Conservation (phyloP, 2,113 vertebrate genomes). For the Amblyopsis rosae region DNA sequence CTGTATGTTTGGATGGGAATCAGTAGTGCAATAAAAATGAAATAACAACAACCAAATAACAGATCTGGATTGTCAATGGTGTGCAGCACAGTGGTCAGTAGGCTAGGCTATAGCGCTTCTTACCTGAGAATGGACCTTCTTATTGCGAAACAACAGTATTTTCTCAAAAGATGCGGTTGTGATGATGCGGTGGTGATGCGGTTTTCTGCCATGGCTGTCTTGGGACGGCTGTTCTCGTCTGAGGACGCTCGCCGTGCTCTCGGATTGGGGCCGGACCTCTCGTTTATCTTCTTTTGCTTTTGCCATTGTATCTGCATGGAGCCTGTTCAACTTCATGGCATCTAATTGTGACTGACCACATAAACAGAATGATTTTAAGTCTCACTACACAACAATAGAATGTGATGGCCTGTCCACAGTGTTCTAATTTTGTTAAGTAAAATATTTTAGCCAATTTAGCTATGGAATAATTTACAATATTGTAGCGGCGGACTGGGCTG, state of each 20-base stretch:
- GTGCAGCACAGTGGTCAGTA: neutral
- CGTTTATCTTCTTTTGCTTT: constrained; percentile 77
- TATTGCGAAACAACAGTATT: constrained; percentile 76
- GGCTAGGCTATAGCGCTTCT: constrained; percentile 13
- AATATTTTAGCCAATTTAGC: too few relatives aligned
- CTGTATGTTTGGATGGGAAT: too few relatives aligned
- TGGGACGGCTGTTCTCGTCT: constrained; percentile 64
- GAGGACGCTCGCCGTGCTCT: constrained; percentile 74
- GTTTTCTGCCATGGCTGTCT: constrained; percentile 59
- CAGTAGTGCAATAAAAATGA: neutral
- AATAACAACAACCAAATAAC: neutral
- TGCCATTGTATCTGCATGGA: constrained; percentile 71
- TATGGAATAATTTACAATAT: too few relatives aligned
- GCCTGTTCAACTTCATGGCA: constrained; percentile 72
- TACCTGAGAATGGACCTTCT: constrained; percentile 78
- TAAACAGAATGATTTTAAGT: neutral
- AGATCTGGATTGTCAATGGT: neutral
- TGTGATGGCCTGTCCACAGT: neutral
- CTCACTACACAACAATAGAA: neutral
- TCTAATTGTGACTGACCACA: constrained; percentile 78
- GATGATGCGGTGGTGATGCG: too few relatives aligned
- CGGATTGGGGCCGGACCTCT: constrained; percentile 66
- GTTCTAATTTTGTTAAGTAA: neutral
- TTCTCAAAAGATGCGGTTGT: too few relatives aligned
- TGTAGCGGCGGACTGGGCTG: too few relatives aligned